Conservation (phyloP, 2,113 vertebrate genomes). For the Hemiscyllium ocellatum region DNA sequence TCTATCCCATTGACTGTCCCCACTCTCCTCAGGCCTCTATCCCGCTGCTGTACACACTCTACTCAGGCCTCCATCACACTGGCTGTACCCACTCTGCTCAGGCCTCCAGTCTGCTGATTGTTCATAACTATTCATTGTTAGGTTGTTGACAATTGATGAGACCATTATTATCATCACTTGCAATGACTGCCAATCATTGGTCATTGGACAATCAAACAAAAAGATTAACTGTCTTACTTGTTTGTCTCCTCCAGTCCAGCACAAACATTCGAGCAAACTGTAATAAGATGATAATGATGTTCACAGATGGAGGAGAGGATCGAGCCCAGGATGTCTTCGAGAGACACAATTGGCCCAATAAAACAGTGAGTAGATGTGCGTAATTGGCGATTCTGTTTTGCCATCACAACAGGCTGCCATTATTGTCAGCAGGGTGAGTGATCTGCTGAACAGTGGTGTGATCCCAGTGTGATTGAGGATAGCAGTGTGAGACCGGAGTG, state of each 20-base stretch:
- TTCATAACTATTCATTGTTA: background rate
- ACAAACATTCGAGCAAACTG: conserved; percentile 85
- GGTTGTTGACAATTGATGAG: background rate
- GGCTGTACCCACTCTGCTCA: no score
- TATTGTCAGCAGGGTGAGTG: no score
- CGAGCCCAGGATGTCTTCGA: conserved; percentile 93
- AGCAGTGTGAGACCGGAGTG: no score
- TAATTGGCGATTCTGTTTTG: no score
- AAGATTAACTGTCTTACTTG: background rate
- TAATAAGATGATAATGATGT: conserved; percentile 99
- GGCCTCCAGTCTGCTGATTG: no score
- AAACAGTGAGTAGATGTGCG: conserved; percentile 70
- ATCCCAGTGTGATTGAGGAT: background rate
- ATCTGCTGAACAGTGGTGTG: background rate
- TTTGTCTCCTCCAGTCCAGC: conserved; percentile 60
- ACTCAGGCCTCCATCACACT: no score
- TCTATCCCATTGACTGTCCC: no score
- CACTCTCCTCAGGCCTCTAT: no score
- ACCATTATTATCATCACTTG: background rate
- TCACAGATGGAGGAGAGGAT: conserved; percentile 94
- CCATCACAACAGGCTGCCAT: background rate
- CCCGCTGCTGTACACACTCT: no score
- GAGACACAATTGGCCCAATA: conserved; percentile 98
- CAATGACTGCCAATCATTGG: background rate
- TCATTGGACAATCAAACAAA: background rate